These are phyloP conservation scores for Oxyruncus cristatus DNA, from an alignment of 2,113 vertebrate species.

Conservation along the genomic window DNA sequence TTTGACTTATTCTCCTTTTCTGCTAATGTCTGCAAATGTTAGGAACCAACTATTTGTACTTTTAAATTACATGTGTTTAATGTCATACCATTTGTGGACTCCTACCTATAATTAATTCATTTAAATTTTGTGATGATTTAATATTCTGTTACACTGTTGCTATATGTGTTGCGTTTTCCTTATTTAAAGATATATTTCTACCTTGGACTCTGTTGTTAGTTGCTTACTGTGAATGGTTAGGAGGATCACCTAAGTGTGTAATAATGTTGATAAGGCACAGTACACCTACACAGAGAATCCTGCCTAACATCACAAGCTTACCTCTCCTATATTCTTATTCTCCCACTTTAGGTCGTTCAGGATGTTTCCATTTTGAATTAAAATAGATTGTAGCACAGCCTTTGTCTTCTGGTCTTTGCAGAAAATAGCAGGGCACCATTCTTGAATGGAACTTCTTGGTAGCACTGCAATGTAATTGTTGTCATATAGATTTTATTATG, in stretches of 20 bases:
- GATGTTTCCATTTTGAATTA: neutral
- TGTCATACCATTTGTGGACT: neutral
- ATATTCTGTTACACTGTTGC: neutral
- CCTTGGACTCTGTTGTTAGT: neutral
- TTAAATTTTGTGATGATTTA: neutral
- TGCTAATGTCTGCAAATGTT: neutral
- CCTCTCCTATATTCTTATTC: neutral
- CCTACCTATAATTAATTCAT: neutral
- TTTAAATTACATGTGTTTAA: neutral
- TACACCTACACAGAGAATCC: neutral
- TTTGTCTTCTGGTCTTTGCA: neutral
- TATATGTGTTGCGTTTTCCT: neutral
- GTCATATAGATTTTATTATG: neutral
- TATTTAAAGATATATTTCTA: neutral
- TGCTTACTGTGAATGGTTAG: neutral
- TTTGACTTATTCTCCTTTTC: neutral
- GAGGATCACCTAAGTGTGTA: neutral
- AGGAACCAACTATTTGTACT: neutral
- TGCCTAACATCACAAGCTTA: neutral
- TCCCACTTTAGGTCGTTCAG: neutral
- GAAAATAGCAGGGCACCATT: neutral
- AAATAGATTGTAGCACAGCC: neutral
- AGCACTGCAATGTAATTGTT: neutral
- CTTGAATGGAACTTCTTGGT: neutral
- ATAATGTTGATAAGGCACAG: neutral